A percentile compares a stretch with the other conserved stretches of the same genome.
Conservation (phyloP, 2,797 vertebrate species). For the Oryzias dopingdopingensis region DNA sequence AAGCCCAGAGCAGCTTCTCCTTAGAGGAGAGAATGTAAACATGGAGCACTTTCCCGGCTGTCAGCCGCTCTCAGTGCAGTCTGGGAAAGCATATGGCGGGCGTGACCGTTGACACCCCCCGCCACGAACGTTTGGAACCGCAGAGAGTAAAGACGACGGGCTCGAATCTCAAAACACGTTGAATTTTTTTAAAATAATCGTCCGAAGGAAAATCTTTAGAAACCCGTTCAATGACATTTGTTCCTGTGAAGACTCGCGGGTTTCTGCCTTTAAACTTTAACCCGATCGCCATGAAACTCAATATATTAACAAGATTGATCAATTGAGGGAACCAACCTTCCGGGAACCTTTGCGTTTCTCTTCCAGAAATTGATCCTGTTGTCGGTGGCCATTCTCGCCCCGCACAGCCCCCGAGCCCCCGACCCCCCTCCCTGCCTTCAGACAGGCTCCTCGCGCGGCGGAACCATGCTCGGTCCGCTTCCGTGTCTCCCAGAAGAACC, state of each 20-base stretch:
- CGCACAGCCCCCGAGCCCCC: constrained; percentile 31
- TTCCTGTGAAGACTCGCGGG: too few species aligned
- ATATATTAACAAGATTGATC: not conserved
- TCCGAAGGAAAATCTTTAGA: too few species aligned
- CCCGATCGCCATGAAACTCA: not conserved
- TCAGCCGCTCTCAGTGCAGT: constrained; percentile 1
- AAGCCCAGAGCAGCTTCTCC: too few species aligned
- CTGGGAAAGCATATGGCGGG: constrained; percentile 20
- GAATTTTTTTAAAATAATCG: too few species aligned
- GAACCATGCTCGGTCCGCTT: constrained; percentile 3
- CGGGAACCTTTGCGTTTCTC: constrained; percentile 88
- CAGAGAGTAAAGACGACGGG: too few species aligned
- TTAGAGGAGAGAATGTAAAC: too few species aligned
- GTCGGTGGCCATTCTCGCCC: constrained; percentile 87
- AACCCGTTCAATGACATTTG: too few species aligned
- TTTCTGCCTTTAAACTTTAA: not conserved
- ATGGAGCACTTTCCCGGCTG: not conserved
- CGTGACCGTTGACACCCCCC: too few species aligned
- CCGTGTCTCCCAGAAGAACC: constrained; percentile 5
- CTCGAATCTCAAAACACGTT: too few species aligned
- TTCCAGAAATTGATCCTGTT: constrained; percentile 94
- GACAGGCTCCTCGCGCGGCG: constrained; percentile 22
- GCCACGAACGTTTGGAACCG: too few species aligned
- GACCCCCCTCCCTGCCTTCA: constrained; percentile 5
- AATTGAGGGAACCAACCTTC: constrained; percentile 81